These are phyloP conservation scores for Teleogryllus occipitalis DNA, from an alignment of 1,140 invertebrate species.

Conservation along the genomic window DNA sequence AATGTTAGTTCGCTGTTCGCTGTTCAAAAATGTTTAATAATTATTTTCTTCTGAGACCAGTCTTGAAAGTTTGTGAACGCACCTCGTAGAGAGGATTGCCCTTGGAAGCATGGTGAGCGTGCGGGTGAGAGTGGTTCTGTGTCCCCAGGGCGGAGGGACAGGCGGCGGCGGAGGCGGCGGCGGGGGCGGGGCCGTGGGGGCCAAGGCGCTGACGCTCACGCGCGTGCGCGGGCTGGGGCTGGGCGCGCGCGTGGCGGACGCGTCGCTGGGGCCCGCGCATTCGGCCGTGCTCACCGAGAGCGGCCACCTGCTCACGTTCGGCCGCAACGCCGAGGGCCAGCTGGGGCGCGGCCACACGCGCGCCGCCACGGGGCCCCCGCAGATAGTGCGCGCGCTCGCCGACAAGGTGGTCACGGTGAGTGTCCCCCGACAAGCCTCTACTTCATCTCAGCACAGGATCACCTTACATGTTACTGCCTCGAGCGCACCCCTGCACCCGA, in stretches of 20 bases:
- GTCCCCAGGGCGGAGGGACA: conserved; percentile 43
- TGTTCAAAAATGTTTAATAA: no score
- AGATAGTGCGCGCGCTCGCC: conserved; percentile 45
- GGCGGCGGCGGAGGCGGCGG: conserved; percentile 40
- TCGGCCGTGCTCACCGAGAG: conserved; percentile 53
- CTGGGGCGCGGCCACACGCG: conserved; percentile 43
- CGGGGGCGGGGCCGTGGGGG: conserved; percentile 36
- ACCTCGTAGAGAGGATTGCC: no score
- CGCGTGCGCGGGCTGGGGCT: conserved; percentile 38
- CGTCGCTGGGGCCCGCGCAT: conserved; percentile 49
- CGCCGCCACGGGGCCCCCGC: conserved; percentile 36
- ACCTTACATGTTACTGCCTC: no score
- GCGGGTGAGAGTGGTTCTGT: no score
- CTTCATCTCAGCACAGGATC: background rate
- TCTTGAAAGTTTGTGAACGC: no score
- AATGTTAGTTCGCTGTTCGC: no score
- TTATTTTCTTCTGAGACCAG: no score
- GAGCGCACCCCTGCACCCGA: no score
- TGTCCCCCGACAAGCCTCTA: background rate
- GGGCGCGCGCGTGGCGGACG: conserved; percentile 38
- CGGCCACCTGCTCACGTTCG: conserved; percentile 59
- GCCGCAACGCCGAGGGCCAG: conserved; percentile 51
- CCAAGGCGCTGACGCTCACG: conserved; percentile 34
- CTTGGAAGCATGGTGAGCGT: no score
- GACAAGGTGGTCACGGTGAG: conserved; percentile 46